Evolutionary conservation across 2,797 vertebrate species (phyloP).

Genomic region (Octomys mimax): DNA sequence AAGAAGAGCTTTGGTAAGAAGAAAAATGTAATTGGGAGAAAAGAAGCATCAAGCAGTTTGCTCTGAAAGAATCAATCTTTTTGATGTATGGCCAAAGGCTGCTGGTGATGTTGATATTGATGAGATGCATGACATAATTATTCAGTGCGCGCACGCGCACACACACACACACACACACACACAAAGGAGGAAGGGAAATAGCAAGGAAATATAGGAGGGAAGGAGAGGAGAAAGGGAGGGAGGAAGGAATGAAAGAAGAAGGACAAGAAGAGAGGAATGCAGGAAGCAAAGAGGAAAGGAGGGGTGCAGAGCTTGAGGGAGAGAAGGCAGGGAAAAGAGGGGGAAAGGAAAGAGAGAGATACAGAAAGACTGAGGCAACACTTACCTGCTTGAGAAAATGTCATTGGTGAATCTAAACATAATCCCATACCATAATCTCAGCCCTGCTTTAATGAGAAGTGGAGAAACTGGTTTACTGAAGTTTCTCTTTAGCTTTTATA

Average conservation of each 20-base stretch:
- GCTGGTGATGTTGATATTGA: background rate
- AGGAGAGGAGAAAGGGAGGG: background rate
- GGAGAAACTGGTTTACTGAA: background rate
- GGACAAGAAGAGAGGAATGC: background rate
- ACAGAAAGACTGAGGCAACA: background rate
- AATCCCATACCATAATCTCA: background rate
- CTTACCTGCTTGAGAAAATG: background rate
- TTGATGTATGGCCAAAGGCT: background rate
- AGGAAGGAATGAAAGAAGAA: background rate
- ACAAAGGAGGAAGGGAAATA: background rate
- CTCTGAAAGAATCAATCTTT: slow-evolving; percentile 20
- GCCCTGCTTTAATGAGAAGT: background rate
- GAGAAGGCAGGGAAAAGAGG: background rate
- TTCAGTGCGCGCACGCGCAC: background rate
- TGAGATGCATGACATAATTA: background rate
- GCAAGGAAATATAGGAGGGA: background rate
- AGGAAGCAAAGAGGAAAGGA: background rate
- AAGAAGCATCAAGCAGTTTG: slow-evolving; percentile 11
- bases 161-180: no score
- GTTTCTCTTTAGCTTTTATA: background rate
- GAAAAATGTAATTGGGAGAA: background rate
- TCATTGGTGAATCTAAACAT: background rate
- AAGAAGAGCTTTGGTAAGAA: background rate
- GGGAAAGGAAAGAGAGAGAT: no score
- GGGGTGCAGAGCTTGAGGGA: background rate